phyloP scores from a whole-genome alignment of 2,888 invertebrate genomes.

The Notodonta ziczac region DNA sequence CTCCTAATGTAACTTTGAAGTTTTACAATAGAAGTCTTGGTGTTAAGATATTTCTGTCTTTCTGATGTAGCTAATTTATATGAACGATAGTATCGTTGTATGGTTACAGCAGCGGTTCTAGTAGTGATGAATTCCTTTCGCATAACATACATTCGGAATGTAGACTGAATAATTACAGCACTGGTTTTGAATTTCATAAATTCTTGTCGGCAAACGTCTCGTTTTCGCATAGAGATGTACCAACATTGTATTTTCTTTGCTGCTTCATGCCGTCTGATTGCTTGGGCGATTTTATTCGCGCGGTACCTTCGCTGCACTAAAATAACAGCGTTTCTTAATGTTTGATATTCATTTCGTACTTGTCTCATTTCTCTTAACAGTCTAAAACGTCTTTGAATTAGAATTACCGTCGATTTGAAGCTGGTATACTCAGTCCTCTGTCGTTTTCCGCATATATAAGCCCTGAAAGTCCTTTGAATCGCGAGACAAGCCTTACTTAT shows the following conservation, averaged over 20 bases:
- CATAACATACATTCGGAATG: slow-evolving; percentile 58
- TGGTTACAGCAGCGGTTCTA: slow-evolving; percentile 47
- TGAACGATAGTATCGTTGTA: slow-evolving; percentile 73
- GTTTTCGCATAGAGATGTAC: slow-evolving; percentile 58
- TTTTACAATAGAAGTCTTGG: slow-evolving; percentile 44
- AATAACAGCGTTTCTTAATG: slow-evolving; percentile 49
- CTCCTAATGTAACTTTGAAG: slow-evolving; percentile 55
- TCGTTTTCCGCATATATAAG: slow-evolving; percentile 48
- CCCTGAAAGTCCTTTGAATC: slow-evolving; percentile 72
- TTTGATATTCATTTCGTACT: slow-evolving; percentile 51
- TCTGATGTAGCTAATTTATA: slow-evolving; percentile 46
- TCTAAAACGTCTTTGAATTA: slow-evolving; percentile 73
- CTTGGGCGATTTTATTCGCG: slow-evolving; percentile 46
- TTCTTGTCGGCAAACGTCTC: slow-evolving; percentile 49
- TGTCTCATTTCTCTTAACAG: slow-evolving; percentile 45
- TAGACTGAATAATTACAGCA: slow-evolving; percentile 61
- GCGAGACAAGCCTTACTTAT: slow-evolving; percentile 59
- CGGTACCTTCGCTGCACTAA: slow-evolving; percentile 67
- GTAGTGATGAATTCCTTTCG: slow-evolving; percentile 50
- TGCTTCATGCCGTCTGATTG: slow-evolving; percentile 44
- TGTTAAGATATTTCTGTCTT: slow-evolving; percentile 46
- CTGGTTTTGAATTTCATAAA: slow-evolving; percentile 55
- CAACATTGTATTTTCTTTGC: slow-evolving; percentile 67
- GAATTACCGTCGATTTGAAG: slow-evolving; percentile 54
- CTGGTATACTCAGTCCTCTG: slow-evolving; percentile 52